Conservation (phyloP, 1,140 invertebrate genomes). For the Brachystomella parvula region DNA sequence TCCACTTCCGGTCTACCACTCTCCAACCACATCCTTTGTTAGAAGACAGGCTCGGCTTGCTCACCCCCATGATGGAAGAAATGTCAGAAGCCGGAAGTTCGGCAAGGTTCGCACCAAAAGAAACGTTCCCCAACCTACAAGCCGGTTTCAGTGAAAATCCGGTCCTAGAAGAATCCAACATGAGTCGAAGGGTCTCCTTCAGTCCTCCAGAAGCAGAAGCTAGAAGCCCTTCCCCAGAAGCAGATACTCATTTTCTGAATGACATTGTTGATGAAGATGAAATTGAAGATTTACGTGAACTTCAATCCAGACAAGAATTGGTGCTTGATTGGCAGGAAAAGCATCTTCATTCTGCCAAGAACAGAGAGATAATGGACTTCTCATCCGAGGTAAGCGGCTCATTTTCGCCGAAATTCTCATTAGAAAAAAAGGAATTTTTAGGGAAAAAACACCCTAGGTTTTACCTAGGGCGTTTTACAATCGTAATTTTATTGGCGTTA, state of each 20-base stretch:
- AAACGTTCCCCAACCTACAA: no score
- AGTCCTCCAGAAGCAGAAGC: not conserved
- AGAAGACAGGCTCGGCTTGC: constrained; percentile 16
- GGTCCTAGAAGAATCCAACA: no score
- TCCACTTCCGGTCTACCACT: constrained; percentile 19
- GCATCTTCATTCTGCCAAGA: not conserved
- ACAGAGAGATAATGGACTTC: not conserved
- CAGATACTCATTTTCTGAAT: not conserved
- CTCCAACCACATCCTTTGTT: constrained; percentile 3
- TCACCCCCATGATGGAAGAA: constrained; percentile 24
- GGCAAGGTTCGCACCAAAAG: no score
- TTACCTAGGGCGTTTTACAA: no score
- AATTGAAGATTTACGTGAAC: not conserved
- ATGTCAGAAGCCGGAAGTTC: constrained; percentile 15
- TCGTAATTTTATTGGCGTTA: not conserved
- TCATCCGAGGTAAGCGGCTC: constrained; percentile 5
- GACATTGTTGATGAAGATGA: not conserved
- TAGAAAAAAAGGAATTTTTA: no score
- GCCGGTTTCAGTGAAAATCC: no score
- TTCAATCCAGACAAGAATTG: not conserved
- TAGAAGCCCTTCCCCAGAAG: not conserved
- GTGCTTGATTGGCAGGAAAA: constrained; percentile 4
- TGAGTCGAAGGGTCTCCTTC: not conserved
- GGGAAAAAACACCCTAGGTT: no score
- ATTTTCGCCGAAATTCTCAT: no score